Conservation (phyloP, 2,888 invertebrate species). For the Encarsia formosa region DNA sequence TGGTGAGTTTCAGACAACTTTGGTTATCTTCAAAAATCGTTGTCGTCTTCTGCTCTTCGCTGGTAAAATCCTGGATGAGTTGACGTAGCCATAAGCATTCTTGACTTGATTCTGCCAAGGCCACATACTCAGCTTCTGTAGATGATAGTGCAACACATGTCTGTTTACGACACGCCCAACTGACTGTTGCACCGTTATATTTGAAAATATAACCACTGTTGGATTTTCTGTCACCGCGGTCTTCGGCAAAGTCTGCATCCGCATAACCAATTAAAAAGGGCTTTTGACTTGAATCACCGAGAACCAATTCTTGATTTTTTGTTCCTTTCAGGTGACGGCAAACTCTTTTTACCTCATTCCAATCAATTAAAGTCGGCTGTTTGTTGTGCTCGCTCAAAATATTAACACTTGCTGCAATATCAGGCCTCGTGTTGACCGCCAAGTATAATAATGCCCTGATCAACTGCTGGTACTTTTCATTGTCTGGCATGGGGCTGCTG, state of each 20-base stretch:
- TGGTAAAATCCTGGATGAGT: conserved; percentile 25
- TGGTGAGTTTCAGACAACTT: conserved; percentile 32
- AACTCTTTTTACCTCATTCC: conserved; percentile 26
- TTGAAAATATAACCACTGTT: conserved; percentile 37
- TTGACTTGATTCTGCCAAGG: conserved; percentile 30
- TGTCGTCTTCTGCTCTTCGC: conserved; percentile 15
- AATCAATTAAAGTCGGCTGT: conserved; percentile 17
- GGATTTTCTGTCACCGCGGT: conserved; percentile 36
- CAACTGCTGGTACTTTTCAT: conserved; percentile 11
- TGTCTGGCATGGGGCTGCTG: conserved; percentile 1
- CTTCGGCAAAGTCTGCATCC: conserved; percentile 43
- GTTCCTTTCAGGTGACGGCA: conserved; percentile 28
- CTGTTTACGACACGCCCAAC: conserved; percentile 32
- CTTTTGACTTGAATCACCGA: conserved; percentile 11
- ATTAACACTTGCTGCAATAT: conserved; percentile 27
- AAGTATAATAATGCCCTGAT: conserved; percentile 27
- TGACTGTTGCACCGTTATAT: conserved; percentile 28
- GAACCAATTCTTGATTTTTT: conserved; percentile 13
- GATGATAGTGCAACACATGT: conserved; percentile 27
- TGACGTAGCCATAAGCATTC: conserved; percentile 30
- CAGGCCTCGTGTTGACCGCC: conserved; percentile 25
- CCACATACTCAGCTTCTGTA: conserved; percentile 31
- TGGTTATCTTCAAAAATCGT: conserved; percentile 35
- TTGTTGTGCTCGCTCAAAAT: conserved; percentile 26
- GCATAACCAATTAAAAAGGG: conserved; percentile 30